Conservation (phyloP, 37 sponge, comb jelly and placozoan genomes). For the Aplysina aerophoba region DNA sequence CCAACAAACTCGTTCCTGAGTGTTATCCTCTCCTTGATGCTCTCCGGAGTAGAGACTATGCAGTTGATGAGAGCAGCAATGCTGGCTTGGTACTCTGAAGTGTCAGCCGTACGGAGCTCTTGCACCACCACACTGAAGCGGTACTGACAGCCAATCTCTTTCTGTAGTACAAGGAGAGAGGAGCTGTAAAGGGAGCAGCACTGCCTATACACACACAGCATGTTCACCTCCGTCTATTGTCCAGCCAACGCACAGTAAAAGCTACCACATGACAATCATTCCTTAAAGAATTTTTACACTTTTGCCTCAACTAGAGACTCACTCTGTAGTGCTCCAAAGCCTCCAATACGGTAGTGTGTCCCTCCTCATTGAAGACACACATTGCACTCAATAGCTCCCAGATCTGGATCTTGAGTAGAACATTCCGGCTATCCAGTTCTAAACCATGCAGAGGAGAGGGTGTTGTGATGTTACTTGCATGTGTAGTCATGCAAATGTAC, state of each 20-base stretch:
- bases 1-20: slow-evolving; percentile 75
- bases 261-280: too few relatives aligned
- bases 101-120: slow-evolving; percentile 64
- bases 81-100: slow-evolving; percentile 59
- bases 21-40: slow-evolving; percentile 33
- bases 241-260: too few relatives aligned
- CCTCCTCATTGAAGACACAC: slow-evolving; percentile 82
- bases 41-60: slow-evolving; percentile 58
- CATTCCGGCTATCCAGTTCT: slow-evolving; percentile 91
- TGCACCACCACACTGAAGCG: slow-evolving; percentile 78
- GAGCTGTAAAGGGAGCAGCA: too few relatives aligned
- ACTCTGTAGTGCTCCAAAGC: slow-evolving; percentile 84
- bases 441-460: slow-evolving; percentile 10
- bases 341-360: slow-evolving; percentile 73
- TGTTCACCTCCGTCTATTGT: too few relatives aligned
- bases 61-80: slow-evolving; percentile 88
- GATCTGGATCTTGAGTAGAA: slow-evolving; percentile 89
- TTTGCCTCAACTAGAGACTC: neutral
- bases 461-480: neutral
- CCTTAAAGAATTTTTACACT: too few relatives aligned
- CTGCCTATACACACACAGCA: too few relatives aligned
- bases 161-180: slow-evolving; percentile 25
- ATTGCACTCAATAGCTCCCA: slow-evolving; percentile 89
- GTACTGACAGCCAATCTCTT: slow-evolving; percentile 55
- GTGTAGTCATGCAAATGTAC: neutral